Evolutionary conservation across 2,113 vertebrate genomes (phyloP).

Genomic region (Oriolus oriolus): DNA sequence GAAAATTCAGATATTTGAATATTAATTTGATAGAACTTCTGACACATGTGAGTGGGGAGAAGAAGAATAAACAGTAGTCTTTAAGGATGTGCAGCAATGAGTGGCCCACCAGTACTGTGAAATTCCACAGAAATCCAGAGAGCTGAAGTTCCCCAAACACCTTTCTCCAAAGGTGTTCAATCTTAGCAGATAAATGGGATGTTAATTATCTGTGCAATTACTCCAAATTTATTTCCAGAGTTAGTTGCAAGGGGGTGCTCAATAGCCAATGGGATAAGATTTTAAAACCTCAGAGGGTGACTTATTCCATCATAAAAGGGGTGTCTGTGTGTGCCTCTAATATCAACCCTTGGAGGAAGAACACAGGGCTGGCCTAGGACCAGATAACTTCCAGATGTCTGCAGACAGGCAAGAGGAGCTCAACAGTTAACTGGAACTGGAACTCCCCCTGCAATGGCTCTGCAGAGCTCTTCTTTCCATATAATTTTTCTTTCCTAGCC

Average conservation of each 20-base stretch:
- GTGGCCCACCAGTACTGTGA: not conserved
- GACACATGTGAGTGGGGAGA: not conserved
- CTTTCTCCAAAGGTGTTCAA: not conserved
- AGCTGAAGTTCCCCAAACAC: not conserved
- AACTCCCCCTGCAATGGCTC: not conserved
- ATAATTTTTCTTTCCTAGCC: not conserved
- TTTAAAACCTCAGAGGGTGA: not conserved
- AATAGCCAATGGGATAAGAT: not conserved
- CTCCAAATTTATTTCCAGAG: not conserved
- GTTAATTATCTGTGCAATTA: not conserved
- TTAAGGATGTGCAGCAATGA: not conserved
- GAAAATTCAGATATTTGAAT: not conserved
- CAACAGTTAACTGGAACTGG: not conserved
- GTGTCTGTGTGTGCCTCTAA: not conserved
- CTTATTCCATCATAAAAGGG: not conserved
- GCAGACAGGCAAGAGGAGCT: not conserved
- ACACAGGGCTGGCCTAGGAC: not conserved
- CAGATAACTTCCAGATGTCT: not conserved
- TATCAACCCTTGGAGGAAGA: not conserved
- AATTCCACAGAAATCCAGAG: not conserved
- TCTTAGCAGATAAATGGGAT: not conserved
- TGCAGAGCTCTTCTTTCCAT: not conserved
- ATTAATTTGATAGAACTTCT: not conserved
- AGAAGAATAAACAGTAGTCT: not conserved
- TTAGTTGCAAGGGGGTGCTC: not conserved